phyloP scores from a whole-genome alignment of 2,888 invertebrate genomes.

The Digitonthophagus gazella region DNA sequence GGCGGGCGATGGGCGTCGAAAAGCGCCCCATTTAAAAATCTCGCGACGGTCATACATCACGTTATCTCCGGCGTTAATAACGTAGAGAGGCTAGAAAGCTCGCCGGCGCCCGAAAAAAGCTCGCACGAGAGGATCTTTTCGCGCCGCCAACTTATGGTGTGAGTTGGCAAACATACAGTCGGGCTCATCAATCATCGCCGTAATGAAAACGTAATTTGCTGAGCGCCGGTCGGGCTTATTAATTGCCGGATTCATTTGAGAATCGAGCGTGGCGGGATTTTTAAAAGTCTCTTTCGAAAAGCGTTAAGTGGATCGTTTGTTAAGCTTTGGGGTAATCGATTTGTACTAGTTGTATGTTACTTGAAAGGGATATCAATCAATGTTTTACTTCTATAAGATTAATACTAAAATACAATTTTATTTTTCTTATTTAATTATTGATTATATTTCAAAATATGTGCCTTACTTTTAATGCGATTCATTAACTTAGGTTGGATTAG shows the following conservation, averaged over 20 bases:
- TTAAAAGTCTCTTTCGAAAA: constrained; percentile 36
- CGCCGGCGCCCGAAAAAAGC: constrained; percentile 27
- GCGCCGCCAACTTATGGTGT: constrained; percentile 39
- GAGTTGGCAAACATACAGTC: constrained; percentile 37
- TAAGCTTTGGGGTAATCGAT: constrained; percentile 1
- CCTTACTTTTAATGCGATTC: too few species aligned
- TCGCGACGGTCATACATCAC: constrained; percentile 21
- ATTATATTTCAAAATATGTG: too few species aligned
- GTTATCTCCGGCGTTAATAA: constrained; percentile 26
- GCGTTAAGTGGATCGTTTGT: constrained; percentile 32
- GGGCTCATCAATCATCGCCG: constrained; percentile 41
- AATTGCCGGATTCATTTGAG: constrained; percentile 36
- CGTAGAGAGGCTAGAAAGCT: too few species aligned
- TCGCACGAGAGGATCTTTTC: constrained; percentile 31
- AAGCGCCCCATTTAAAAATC: constrained; percentile 19
- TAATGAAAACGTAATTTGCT: constrained; percentile 45
- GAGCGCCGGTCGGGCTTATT: constrained; percentile 28
- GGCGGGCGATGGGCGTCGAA: too few species aligned
- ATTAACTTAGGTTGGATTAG: too few species aligned
- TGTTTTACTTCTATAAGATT: background rate
- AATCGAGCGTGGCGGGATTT: constrained; percentile 36
- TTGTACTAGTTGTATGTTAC: background rate
- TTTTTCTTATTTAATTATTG: too few species aligned
- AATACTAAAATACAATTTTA: too few species aligned
- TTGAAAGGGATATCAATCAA: background rate